phyloP scores from a whole-genome alignment of 30 jellyfish, hydroid and myxozoan genomes.

The Turritopsis dohrnii region DNA sequence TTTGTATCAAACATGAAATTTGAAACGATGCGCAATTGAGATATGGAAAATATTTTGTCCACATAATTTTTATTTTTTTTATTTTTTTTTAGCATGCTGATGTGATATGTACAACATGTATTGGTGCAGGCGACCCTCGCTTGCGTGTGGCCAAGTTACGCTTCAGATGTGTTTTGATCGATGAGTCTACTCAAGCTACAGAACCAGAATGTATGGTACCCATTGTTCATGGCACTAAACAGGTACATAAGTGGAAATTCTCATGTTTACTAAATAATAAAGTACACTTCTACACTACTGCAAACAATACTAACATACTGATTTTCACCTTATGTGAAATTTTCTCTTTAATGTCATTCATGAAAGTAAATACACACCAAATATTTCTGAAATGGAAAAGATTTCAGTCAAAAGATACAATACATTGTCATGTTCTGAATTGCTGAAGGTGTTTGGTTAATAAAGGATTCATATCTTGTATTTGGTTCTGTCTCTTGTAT shows the following conservation, averaged over 20 bases:
- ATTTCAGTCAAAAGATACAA: too few species aligned
- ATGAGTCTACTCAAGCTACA: slow-evolving; percentile 99
- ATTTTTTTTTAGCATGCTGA: slow-evolving; percentile 81
- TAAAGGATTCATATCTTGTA: too few species aligned
- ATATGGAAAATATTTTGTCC: too few species aligned
- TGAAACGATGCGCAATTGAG: too few species aligned
- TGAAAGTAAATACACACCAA: too few species aligned
- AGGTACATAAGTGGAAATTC: slow-evolving; percentile 37
- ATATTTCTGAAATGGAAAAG: too few species aligned
- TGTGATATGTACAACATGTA: slow-evolving; percentile 98
- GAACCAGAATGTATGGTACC: slow-evolving; percentile 99
- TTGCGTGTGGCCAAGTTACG: slow-evolving; percentile 67
- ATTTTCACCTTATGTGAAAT: neutral
- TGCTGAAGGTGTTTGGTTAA: too few species aligned
- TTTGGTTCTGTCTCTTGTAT: too few species aligned
- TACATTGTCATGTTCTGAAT: too few species aligned
- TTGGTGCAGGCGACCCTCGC: slow-evolving; percentile 99
- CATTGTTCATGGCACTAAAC: slow-evolving; percentile 94
- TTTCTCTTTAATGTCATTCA: neutral
- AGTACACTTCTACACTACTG: too few species aligned
- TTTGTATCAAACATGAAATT: too few species aligned
- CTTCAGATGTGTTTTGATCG: slow-evolving; percentile 95
- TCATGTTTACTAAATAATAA: neutral
- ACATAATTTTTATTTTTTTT: neutral
- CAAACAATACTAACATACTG: neutral